Percentiles rank a stretch among this genome's conserved stretches.
phyloP scores from a whole-genome alignment of 2,113 vertebrate species.

The Thomomys bottae region DNA sequence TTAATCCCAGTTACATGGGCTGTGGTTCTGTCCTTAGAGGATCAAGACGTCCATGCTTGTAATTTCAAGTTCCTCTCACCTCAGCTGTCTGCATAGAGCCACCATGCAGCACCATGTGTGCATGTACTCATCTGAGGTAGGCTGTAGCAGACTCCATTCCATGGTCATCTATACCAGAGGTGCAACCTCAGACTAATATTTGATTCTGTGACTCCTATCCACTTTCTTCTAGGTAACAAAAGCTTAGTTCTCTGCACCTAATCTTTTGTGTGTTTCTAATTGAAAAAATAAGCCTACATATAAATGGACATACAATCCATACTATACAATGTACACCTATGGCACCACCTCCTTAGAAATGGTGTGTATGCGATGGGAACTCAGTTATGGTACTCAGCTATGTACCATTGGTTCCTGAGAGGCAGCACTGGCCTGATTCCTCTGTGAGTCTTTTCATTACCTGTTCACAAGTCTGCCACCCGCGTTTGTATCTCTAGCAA shows the following conservation, averaged over 20 bases:
- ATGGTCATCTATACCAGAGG: background rate
- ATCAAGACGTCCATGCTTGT: background rate
- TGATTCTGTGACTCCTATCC: background rate
- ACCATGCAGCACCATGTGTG: background rate
- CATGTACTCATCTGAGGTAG: background rate
- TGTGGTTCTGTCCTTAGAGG: background rate
- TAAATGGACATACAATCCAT: background rate
- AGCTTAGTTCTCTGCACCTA: background rate
- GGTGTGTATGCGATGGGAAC: background rate
- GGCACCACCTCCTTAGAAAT: background rate
- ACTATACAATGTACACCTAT: background rate
- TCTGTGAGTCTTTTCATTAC: background rate
- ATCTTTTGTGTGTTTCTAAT: background rate
- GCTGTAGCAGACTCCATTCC: background rate
- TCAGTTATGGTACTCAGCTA: background rate
- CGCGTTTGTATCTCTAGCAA: background rate
- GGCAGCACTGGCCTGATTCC: background rate
- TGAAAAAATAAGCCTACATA: background rate
- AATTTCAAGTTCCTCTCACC: background rate
- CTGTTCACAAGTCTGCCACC: background rate
- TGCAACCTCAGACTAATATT: background rate
- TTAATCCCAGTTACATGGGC: background rate
- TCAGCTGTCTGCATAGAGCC: background rate
- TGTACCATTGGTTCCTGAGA: background rate
- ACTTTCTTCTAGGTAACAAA: background rate